Conservation (phyloP, 2,888 invertebrate genomes). For the Agrypnus murinus region DNA sequence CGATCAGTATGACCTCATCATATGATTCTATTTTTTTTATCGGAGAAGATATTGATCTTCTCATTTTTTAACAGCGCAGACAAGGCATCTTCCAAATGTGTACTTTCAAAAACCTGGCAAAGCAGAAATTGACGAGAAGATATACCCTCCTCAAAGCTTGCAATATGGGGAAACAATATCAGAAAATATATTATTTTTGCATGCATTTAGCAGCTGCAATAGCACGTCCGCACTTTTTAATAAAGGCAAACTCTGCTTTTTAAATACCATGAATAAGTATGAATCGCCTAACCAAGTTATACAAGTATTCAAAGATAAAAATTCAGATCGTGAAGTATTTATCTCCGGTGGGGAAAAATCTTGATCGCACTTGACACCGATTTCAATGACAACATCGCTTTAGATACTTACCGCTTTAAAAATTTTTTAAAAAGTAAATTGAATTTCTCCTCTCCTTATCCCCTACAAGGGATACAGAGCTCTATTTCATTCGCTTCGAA, state of each 20-base stretch:
- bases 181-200: no score
- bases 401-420: not conserved
- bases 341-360: not conserved
- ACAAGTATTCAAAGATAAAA: not conserved
- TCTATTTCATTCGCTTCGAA: no score
- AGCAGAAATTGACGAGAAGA: slow-evolving; percentile 2
- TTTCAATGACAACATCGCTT: not conserved
- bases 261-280: not conserved
- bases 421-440: not conserved
- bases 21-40: not conserved
- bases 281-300: not conserved
- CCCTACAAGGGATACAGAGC: no score
- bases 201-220: not conserved
- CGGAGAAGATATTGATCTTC: slow-evolving; percentile 4
- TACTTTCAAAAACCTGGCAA: slow-evolving; percentile 1
- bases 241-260: not conserved
- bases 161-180: not conserved
- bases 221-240: not conserved
- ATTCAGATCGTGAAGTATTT: no score
- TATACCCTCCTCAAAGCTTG: slow-evolving; percentile 6
- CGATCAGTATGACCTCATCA: not conserved
- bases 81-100: not conserved
- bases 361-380: not conserved
- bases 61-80: not conserved
- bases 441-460: no score